These are phyloP conservation scores for Hypocryptadius cinnamomeus DNA, from an alignment of 2,113 vertebrate species.

Conservation along the genomic window DNA sequence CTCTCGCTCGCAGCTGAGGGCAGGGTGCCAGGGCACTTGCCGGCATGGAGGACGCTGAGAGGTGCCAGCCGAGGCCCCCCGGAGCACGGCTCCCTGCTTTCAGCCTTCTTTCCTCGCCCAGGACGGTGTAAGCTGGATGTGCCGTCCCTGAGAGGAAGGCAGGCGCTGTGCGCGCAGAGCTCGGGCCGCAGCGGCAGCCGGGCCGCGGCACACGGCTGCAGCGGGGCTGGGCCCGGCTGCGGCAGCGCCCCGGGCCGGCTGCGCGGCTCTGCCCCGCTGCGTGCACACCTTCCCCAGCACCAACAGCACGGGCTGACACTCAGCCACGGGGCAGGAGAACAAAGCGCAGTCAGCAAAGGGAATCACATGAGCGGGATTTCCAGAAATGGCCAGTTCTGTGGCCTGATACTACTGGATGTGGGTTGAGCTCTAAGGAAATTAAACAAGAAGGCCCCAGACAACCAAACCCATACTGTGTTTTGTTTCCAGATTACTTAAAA, in stretches of 20 bases:
- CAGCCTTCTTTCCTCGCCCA: background rate
- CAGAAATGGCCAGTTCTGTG: background rate
- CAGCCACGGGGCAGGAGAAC: background rate
- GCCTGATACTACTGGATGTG: background rate
- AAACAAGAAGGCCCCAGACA: background rate
- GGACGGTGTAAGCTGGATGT: accelerated
- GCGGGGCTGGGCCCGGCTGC: background rate
- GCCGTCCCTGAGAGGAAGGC: background rate
- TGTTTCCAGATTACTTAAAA: background rate
- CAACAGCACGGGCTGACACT: background rate
- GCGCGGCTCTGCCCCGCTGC: background rate
- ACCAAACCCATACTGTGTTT: background rate
- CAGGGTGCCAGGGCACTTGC: background rate
- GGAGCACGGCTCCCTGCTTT: background rate
- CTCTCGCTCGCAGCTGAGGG: background rate
- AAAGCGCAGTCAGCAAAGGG: background rate
- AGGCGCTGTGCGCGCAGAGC: background rate
- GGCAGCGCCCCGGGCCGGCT: no score
- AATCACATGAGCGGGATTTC: background rate
- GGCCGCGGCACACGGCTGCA: background rate
- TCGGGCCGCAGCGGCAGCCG: background rate
- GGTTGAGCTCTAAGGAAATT: background rate
- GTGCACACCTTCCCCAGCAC: background rate
- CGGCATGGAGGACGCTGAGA: accelerated
- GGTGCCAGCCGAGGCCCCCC: background rate